These are phyloP conservation scores for Macheiramphus alcinus DNA, from an alignment of 2,113 vertebrate genomes.

Conservation along the genomic window DNA sequence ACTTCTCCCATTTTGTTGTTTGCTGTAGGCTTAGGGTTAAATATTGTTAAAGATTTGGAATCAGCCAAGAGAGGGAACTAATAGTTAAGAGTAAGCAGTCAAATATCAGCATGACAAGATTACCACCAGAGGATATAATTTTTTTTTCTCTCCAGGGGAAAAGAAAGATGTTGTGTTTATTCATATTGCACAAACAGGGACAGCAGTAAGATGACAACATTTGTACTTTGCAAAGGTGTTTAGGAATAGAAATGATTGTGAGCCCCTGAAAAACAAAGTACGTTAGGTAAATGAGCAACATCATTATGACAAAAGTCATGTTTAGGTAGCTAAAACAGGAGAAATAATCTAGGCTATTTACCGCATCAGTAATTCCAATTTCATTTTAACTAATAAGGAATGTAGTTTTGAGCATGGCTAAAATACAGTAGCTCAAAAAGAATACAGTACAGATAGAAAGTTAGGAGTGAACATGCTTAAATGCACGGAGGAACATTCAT, in stretches of 20 bases:
- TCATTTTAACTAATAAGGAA: not conserved
- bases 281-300: not conserved
- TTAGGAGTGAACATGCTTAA: not conserved
- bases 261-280: not conserved
- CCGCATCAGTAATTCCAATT: not conserved
- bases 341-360: not conserved
- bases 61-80: not conserved
- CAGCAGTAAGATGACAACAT: not conserved
- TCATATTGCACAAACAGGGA: not conserved
- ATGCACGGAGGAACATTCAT: not conserved
- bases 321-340: not conserved
- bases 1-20: not conserved
- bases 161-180: not conserved
- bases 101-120: not conserved
- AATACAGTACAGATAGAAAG: not conserved
- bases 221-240: not conserved
- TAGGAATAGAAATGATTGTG: not conserved
- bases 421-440: not conserved
- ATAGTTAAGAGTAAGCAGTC: not conserved
- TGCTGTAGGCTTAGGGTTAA: constrained; percentile 14
- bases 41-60: not conserved
- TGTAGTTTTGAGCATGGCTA: not conserved
- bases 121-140: not conserved
- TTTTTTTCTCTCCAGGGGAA: not conserved
- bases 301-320: not conserved